Percentiles rank a stretch among this genome's conserved stretches.
phyloP scores from a whole-genome alignment of 2,113 vertebrate genomes.

The Silurus glanis region DNA sequence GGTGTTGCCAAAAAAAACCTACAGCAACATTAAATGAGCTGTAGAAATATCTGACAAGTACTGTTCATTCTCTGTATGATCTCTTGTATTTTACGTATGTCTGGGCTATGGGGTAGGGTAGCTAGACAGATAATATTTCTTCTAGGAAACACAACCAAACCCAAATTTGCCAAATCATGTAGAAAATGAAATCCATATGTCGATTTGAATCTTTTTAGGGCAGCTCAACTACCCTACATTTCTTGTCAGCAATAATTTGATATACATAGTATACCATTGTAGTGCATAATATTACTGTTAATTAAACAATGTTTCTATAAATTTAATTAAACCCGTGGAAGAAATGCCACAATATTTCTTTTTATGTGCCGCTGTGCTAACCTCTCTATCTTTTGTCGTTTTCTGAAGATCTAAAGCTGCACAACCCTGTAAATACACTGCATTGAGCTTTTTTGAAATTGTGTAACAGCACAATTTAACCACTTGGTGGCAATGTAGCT shows the following conservation, averaged over 20 bases:
- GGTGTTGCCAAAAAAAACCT: not conserved
- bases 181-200: not conserved
- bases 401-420: not conserved
- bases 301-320: not conserved
- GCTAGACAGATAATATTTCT: not conserved
- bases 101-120: too few species aligned
- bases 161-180: not conserved
- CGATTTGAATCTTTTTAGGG: too few species aligned
- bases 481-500: conserved; percentile 33
- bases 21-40: not conserved
- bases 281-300: not conserved
- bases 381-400: not conserved
- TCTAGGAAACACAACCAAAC: not conserved
- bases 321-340: not conserved
- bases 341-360: not conserved
- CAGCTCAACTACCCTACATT: not conserved
- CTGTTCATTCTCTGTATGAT: too few species aligned
- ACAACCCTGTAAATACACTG: not conserved
- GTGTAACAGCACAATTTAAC: not conserved
- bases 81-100: too few species aligned
- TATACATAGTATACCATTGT: too few species aligned
- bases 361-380: not conserved
- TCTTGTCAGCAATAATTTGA: not conserved
- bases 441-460: not conserved
- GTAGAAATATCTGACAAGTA: not conserved